Percentiles rank a stretch among this genome's conserved stretches.
phyloP scores from a whole-genome alignment of 2,113 vertebrate species.

The Scolopax mira region DNA sequence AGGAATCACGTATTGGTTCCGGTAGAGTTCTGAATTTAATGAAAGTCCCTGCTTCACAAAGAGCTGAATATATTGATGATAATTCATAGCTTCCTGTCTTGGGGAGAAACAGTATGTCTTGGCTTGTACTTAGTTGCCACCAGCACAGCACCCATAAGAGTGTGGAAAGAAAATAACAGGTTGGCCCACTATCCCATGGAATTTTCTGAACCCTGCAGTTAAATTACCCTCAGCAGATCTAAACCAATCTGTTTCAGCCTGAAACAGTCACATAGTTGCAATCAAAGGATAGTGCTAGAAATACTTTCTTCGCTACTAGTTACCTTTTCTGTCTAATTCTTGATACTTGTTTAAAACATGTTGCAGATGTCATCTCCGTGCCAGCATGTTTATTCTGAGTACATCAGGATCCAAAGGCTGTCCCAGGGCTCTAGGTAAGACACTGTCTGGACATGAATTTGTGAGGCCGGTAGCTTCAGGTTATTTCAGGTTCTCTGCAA shows the following conservation, averaged over 20 bases:
- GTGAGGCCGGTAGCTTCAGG: neutral
- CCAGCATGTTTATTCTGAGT: fast-evolving
- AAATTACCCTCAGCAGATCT: fast-evolving
- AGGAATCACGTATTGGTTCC: neutral
- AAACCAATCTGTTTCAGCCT: neutral
- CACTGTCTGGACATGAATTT: neutral
- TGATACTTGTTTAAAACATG: neutral
- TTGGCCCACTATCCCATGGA: fast-evolving
- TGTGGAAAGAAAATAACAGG: neutral
- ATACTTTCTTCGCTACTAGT: neutral
- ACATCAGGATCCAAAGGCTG: neutral
- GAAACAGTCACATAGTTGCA: neutral
- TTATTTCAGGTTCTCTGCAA: neutral
- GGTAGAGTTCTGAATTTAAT: fast-evolving
- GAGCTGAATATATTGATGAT: neutral
- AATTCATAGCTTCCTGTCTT: neutral
- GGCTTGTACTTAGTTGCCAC: neutral
- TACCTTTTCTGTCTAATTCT: neutral
- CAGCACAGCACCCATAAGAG: neutral
- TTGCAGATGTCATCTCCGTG: neutral
- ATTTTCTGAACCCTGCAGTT: neutral
- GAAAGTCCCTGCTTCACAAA: neutral
- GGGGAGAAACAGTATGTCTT: fast-evolving
- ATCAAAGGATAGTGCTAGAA: neutral
- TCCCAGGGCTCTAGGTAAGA: fast-evolving